Evolutionary conservation across 2,888 invertebrate species (phyloP).

Genomic region (Notodonta dromedarius): DNA sequence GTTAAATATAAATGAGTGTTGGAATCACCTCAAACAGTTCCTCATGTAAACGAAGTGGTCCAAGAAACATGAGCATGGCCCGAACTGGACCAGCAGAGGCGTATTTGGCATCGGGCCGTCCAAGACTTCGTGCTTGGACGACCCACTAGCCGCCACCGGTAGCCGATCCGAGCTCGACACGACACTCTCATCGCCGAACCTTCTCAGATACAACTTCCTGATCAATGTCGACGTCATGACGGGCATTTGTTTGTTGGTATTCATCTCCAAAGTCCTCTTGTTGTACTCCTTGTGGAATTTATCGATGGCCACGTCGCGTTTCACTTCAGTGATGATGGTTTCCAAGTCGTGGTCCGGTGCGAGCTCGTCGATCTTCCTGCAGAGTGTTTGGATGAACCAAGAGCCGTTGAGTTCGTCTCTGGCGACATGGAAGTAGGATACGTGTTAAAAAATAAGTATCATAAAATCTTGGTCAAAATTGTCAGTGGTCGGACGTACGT

Average conservation of each 20-base stretch:
- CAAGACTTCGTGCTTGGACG: constrained; percentile 37
- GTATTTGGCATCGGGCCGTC: constrained; percentile 36
- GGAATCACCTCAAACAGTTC: constrained; percentile 53
- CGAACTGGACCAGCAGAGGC: constrained; percentile 43
- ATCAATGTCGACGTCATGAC: constrained; percentile 59
- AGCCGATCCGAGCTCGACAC: constrained; percentile 15
- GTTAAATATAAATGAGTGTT: constrained; percentile 6
- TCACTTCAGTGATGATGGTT: constrained; percentile 65
- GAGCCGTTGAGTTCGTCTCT: constrained; percentile 60
- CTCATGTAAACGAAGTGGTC: constrained; percentile 57
- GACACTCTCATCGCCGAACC: constrained; percentile 33
- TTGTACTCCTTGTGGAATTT: constrained; percentile 50
- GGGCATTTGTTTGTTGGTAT: constrained; percentile 61
- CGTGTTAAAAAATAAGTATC: background rate
- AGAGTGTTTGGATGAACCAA: constrained; percentile 72
- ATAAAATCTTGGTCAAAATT: background rate
- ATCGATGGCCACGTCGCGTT: constrained; percentile 64
- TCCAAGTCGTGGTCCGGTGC: constrained; percentile 56
- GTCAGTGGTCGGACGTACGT: too few relatives aligned
- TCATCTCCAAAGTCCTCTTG: constrained; percentile 44
- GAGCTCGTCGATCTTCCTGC: constrained; percentile 56
- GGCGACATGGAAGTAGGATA: constrained; percentile 22
- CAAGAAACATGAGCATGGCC: constrained; percentile 54
- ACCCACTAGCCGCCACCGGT: constrained; percentile 9
- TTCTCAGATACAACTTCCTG: constrained; percentile 58